Base-by-base conservation (phyloP, 2,113 vertebrate genomes). In the Pseudorhombus dupliciocellatus region DNA sequence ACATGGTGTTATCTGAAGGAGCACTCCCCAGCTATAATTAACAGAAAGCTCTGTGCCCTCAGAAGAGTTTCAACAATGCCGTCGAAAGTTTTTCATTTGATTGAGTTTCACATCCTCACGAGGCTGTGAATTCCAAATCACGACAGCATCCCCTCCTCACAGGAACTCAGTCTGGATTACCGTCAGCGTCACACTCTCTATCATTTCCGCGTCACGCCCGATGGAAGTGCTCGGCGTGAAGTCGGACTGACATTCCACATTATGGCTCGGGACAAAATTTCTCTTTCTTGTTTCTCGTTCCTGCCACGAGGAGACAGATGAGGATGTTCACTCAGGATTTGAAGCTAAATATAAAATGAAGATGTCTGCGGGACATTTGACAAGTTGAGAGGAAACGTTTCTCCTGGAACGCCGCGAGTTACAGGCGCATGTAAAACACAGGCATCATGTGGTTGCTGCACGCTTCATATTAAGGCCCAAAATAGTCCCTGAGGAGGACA, bases 151-250 rank as follows among this genome's bases (percentile, higher is more conserved):
- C 75, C 73, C 88, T 89, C 81, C 85, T 84, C 15, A 26, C 12
- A 44, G 73, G 66, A 87, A 84, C 85, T 89, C 87, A 88, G 55
- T 63, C 76, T 3, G 46, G 85, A 89, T 90, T 87, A 88, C 68
- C 51, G 84, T 87, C 88, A 86, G 81, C 79, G 84, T 88, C 85
- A 80, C 73, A 74, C 79, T 84, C 81, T 73, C 63, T 62, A 70
- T 83, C 69, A 75, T 85, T 85, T 87, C 63, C 73, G 18, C 83
- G 83, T 83, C 84, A 75, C 73, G 75, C 77, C 69, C 73, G 31
- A 63, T 75, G 75, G 60, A 66, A 70, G 34, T 20, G 62, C 81
- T 74, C 70, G 2, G 54, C 15, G 63, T 22, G 7, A 79, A 83
- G 82, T 64, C 80, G 51, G 64, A 77, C 67, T 83, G 87, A 87